phyloP scores from a whole-genome alignment of 2,797 vertebrate species.

The Manis javanica region DNA sequence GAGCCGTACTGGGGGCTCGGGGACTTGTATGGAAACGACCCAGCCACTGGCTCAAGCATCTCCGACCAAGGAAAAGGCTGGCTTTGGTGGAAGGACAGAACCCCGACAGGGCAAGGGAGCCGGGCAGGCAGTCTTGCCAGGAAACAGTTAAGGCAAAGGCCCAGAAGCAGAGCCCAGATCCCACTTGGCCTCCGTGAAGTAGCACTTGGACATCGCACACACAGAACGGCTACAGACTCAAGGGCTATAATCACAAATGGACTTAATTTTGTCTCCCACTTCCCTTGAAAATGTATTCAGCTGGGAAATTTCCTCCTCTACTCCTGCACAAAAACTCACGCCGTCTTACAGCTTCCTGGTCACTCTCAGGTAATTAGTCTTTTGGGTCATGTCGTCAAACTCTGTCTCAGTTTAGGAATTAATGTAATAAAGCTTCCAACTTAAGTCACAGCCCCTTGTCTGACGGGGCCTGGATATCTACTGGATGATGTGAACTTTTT shows the following conservation, averaged over 20 bases:
- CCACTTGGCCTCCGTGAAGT: too few species aligned
- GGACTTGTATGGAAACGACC: neutral
- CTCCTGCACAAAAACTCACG: neutral
- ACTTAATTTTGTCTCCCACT: neutral
- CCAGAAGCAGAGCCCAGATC: neutral
- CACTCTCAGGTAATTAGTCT: neutral
- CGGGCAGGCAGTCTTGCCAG: neutral
- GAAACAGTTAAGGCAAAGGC: neutral
- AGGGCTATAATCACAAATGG: neutral
- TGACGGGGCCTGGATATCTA: neutral
- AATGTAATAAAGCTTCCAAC: neutral
- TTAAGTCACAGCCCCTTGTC: neutral
- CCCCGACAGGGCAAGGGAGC: too few species aligned
- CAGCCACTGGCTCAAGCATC: neutral
- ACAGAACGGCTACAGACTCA: neutral
- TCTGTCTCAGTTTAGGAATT: constrained; percentile 16
- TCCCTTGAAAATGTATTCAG: neutral
- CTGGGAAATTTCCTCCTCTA: neutral
- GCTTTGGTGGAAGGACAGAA: neutral
- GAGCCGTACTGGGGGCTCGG: neutral
- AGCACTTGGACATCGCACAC: neutral
- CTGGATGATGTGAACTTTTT: neutral
- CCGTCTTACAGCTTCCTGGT: neutral
- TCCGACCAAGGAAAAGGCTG: neutral
- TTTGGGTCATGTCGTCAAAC: neutral